Percentiles rank a stretch among this genome's conserved stretches.
Conservation (phyloP, 2,888 invertebrate genomes). For the Lasioglossum villosulum region DNA sequence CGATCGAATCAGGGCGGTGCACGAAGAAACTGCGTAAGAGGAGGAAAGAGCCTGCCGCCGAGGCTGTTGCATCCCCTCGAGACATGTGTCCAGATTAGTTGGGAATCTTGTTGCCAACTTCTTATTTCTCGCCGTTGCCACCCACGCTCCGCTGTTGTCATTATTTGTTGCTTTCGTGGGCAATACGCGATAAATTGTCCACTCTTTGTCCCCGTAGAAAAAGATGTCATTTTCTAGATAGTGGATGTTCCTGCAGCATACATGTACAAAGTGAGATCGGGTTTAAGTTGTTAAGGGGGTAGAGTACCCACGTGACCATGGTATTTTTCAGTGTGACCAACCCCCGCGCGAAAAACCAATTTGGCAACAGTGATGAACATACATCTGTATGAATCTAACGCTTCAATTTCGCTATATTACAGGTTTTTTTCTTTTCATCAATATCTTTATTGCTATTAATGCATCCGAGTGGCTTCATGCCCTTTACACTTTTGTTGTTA, state of each 20-base stretch:
- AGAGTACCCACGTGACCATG: too few relatives aligned
- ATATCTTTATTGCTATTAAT: too few relatives aligned
- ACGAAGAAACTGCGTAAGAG: constrained; percentile 62
- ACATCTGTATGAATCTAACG: too few relatives aligned
- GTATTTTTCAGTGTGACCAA: too few relatives aligned
- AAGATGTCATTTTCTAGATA: not conserved
- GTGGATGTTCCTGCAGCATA: not conserved
- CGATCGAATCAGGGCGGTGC: constrained; percentile 79
- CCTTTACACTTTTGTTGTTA: too few relatives aligned
- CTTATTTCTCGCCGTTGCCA: not conserved
- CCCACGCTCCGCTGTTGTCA: not conserved
- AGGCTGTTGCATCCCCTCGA: constrained; percentile 64
- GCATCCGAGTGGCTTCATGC: too few relatives aligned
- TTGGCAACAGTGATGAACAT: too few relatives aligned
- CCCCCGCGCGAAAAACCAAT: too few relatives aligned
- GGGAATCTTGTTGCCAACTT: constrained; percentile 22
- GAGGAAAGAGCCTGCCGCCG: constrained; percentile 51
- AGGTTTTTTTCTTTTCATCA: too few relatives aligned
- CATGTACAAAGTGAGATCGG: not conserved
- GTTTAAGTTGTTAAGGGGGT: too few relatives aligned
- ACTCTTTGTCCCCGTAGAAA: not conserved
- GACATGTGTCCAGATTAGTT: constrained; percentile 50
- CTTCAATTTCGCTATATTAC: too few relatives aligned
- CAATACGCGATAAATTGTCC: not conserved
- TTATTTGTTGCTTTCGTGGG: not conserved